Percentiles rank a stretch among this genome's conserved stretches.
These are phyloP conservation scores for Accipiter cooperii DNA, from an alignment of 2,113 vertebrate genomes.

Conservation along the genomic window DNA sequence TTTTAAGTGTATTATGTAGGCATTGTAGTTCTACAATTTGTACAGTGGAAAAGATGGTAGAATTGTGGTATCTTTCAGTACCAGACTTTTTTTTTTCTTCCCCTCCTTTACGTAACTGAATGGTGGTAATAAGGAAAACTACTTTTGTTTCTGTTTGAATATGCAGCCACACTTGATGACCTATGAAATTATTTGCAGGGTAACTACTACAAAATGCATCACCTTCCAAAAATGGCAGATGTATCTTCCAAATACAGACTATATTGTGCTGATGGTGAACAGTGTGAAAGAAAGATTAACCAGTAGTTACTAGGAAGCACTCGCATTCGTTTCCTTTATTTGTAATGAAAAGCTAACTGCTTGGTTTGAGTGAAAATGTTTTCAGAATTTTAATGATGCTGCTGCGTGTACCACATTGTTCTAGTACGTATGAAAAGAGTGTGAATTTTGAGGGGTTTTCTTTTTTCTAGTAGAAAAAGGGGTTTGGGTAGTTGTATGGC, in stretches of 20 bases:
- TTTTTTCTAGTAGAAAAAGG: background rate
- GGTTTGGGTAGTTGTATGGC: background rate
- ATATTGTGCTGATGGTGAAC: background rate
- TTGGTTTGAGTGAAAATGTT: background rate
- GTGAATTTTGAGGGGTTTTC: background rate
- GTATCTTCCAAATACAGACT: background rate
- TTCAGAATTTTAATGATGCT: background rate
- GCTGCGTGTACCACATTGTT: background rate
- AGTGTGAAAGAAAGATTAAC: background rate
- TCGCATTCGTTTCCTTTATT: background rate
- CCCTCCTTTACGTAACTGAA: background rate
- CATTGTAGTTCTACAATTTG: background rate
- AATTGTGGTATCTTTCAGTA: background rate
- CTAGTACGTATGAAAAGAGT: background rate
- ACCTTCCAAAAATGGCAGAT: constrained; percentile 24
- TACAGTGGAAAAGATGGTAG: background rate
- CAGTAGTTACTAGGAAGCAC: background rate
- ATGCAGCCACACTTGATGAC: background rate
- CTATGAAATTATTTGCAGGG: background rate
- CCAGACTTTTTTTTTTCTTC: background rate
- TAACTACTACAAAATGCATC: background rate
- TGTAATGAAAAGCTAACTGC: background rate
- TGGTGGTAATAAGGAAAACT: background rate
- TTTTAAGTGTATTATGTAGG: background rate
- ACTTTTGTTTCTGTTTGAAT: background rate